Evolutionary conservation across 2,797 vertebrate genomes (phyloP), one percentile per base, ranked within the genome.

Genomic region (Sebastes reedi): DNA sequence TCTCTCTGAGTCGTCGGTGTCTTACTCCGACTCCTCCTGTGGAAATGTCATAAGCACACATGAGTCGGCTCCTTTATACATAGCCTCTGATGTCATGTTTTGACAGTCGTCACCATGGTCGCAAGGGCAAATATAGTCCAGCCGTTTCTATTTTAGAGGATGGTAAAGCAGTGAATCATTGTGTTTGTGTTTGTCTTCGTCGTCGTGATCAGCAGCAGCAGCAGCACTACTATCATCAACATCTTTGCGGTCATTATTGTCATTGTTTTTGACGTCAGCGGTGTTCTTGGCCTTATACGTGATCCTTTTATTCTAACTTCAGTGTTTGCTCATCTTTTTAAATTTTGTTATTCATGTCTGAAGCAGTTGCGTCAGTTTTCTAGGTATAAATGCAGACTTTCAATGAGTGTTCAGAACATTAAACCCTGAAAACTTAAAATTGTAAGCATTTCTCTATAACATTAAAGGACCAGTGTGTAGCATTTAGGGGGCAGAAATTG

Each of bases 21-120:
- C 74, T 64, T 55, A 60, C 30, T 67, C 59, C 5, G 2, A 30
- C 50, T 60, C n/a, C 69, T 60, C 68, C 68, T 20, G 16, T 75
- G 66, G 46, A 73, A 78, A 65, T 74, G 79, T 75, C 73, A 84
- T 72, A 75, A 64, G 54, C 52, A 70, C 75, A 77, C 74, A 85
- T 39, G 64, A 82, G 60, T 67, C 77, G 64, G 29, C 71, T 81
- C 52, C 12, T 75, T 72, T 84, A 65, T 78, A 73, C 79, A 77
- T 11, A 66, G 73, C 69, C 73, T 79, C 77, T 91, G 89, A 92
- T 91, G 90, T 92, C 89, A 91, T 88, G 79, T 79, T 56, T 85
- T 81, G 72, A 79, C 72, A 56, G 60, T 79, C 60, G 24, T 92
- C 84, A 80, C 91, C 87, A 91, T 93, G 84, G 91, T 67, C 69